Evolutionary conservation across 2,888 invertebrate species (phyloP).

Genomic region (Flabesymbios commensalis): DNA sequence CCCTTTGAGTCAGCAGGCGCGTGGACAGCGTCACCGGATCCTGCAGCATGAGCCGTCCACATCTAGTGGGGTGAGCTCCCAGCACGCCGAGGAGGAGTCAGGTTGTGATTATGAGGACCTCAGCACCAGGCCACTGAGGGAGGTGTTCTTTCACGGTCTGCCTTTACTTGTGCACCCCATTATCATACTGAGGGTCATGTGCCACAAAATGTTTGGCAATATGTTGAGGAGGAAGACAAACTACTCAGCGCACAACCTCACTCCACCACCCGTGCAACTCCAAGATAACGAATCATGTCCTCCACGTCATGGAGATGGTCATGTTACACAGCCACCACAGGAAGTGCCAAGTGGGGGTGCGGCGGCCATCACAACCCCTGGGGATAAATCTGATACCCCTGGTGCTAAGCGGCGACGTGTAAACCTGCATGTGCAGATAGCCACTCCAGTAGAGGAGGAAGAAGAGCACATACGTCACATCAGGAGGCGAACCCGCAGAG

Average conservation of each 20-base stretch:
- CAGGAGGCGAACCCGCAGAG: slow-evolving; percentile 25
- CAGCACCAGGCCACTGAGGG: slow-evolving; percentile 41
- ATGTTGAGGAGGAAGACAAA: slow-evolving; percentile 64
- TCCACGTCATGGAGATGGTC: too few species aligned
- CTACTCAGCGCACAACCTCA: slow-evolving; percentile 54
- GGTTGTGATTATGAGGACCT: slow-evolving; percentile 1
- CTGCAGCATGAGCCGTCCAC: slow-evolving; percentile 4
- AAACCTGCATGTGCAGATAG: slow-evolving; percentile 40
- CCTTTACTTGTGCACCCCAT: slow-evolving; percentile 67
- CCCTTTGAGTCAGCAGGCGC: too few species aligned
- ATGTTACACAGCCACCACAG: too few species aligned
- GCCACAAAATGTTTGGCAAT: slow-evolving; percentile 66
- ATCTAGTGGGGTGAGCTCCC: slow-evolving; percentile 9
- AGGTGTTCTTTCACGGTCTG: slow-evolving; percentile 55
- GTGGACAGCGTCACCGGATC: slow-evolving; percentile 1
- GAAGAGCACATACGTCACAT: slow-evolving; percentile 11
- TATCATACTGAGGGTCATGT: slow-evolving; percentile 65
- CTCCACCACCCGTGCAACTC: slow-evolving; percentile 42
- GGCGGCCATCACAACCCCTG: neutral
- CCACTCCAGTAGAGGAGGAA: slow-evolving; percentile 19
- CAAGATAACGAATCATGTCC: slow-evolving; percentile 20
- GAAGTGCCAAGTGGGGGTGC: neutral
- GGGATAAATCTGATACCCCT: neutral
- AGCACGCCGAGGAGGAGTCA: neutral
- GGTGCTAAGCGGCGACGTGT: neutral